Evolutionary conservation across 2,797 vertebrate genomes (phyloP).

Genomic region (Sciaenops ocellatus): DNA sequence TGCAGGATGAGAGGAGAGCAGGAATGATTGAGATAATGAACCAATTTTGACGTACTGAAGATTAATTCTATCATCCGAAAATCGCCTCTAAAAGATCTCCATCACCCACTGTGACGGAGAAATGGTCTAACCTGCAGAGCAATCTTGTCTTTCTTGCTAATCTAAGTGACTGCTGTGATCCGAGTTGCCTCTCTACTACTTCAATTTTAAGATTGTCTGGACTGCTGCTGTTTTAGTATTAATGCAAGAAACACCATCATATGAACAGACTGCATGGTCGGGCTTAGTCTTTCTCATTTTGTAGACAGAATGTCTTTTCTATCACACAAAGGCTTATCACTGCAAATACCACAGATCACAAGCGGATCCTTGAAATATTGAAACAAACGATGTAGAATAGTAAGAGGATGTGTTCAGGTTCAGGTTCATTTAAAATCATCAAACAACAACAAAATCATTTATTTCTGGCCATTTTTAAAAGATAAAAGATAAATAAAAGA

Average conservation of each 20-base stretch:
- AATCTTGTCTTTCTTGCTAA: conserved; percentile 20
- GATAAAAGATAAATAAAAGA: neutral
- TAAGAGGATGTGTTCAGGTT: neutral
- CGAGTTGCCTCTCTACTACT: conserved; percentile 18
- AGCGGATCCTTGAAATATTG: neutral
- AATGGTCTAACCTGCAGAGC: conserved; percentile 23
- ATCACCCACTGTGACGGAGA: conserved; percentile 27
- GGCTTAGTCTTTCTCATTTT: neutral
- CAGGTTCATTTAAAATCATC: neutral
- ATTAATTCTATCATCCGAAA: conserved; percentile 33
- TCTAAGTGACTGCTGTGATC: conserved; percentile 40
- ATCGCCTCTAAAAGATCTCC: neutral
- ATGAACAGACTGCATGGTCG: neutral
- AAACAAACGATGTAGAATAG: neutral
- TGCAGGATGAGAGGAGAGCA: conserved; percentile 9
- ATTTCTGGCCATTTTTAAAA: neutral
- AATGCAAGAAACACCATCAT: conserved; percentile 20
- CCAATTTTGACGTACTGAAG: conserved; percentile 29
- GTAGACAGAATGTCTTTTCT: neutral
- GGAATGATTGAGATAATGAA: conserved; percentile 19
- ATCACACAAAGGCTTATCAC: too few species aligned
- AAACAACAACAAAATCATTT: neutral
- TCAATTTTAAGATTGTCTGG: conserved; percentile 31
- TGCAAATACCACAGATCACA: neutral
- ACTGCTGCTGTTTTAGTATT: conserved; percentile 36